Base-by-base conservation (phyloP, 2,797 vertebrate genomes). In the Prunella strophiata region DNA sequence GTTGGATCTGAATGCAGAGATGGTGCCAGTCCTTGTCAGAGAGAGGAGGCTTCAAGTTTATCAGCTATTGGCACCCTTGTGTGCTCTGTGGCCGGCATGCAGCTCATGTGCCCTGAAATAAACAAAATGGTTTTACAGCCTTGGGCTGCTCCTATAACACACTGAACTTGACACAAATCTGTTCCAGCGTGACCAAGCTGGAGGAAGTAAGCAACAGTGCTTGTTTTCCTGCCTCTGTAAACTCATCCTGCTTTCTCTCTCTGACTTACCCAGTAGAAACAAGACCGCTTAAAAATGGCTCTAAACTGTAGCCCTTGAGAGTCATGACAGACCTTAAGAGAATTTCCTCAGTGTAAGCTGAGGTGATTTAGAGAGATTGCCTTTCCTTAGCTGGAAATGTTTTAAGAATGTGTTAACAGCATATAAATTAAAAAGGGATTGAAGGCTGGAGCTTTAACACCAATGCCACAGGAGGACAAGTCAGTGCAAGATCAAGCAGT, bases 351-450 rank as follows among this genome's bases (percentile, higher is more conserved):
- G 4, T 67, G 4, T 40, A 81, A 86, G 36, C 36, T 63, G 47
- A 34, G 23, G 34, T 57, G 42, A 67, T 89, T 89, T 83, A 95
- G 42, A 80, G 43, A 85, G 17, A 74, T 79, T 52, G 14, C 42
- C 29, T 47, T 87, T 79, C 52, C 61, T 88, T 88, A 50, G 62
- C 75, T 77, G 21, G 21, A 52, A 74, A 74, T 66, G 40, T 85
- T 92, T 94, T 88, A 95, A 91, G 61, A 95, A 71, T 43, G 26
- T 75, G 36, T 72, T 94, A 96, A 74, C 57, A 92, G 32, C 65
- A 40, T 34, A 52, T 74, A 83, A 80, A 85, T 92, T 94, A 79
- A 82, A 92, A 89, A 85, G 29, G 45, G 62, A 89, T 76, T 93
- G 82, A 67, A 92, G n/a, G 47, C 57, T 72, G 22, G 12, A 50